Evolutionary conservation across 1,140 invertebrate genomes (phyloP), one percentile per base, ranked within the genome.

Genomic region (Penaeus vannamei): DNA sequence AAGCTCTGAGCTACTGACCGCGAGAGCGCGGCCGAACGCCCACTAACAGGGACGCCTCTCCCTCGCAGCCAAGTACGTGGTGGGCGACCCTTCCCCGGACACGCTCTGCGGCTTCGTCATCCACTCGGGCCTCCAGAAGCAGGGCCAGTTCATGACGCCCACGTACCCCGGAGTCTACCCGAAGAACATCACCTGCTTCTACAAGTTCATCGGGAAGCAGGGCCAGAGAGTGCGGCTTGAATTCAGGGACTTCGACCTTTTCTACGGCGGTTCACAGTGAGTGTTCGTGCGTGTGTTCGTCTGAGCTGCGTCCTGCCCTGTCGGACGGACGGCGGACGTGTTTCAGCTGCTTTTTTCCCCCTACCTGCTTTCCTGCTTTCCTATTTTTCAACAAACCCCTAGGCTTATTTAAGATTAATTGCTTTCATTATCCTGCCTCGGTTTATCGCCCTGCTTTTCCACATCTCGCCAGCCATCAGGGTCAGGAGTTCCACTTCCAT

Each of bases 151-250:
- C 92, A 94, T 98, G 90, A 98, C 98, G 81, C 98, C 98, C 86
- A 99, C 99, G 79, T 99, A 99, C 95, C 99, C 99, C 61, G 99
- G 99, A 91, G 96, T 98, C 91, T 99, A 99, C 94, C 98, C 99
- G 87, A 99, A 99, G 93, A 97, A 98, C 93, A 95, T 99, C 90
- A 95, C 95, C 91, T 99, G 98, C 94, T 96, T 95, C 93, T 99
- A 99, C 94, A 96, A 97, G 93, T 98, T 99, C 93, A 95, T 97
- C 91, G 99, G 99, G n/a, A 95, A 95, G 92, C 94, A 95, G 42
- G 96, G 96, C 85, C 97, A 99, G 94, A 94, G 99, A 92, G 97
- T 99, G 91, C 96, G 98, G 90, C 94, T 99, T 90, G 98, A 98
- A 94, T 99, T 99, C 94, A 95, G 97, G 92, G 99, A 99, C 94